phyloP scores from a whole-genome alignment of 2,113 vertebrate species.

The Elgaria multicarinata region DNA sequence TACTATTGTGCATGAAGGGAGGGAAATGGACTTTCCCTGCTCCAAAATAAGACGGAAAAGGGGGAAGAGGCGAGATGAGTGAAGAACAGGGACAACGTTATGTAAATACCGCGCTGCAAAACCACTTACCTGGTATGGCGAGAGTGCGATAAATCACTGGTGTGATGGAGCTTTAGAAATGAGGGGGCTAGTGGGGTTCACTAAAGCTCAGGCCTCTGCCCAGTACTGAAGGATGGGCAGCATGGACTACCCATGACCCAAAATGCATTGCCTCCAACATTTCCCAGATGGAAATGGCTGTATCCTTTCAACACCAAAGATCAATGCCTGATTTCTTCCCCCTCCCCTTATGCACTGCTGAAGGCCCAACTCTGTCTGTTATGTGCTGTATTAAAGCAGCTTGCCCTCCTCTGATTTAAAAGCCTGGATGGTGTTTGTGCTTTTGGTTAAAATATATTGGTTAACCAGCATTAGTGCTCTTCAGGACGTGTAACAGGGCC shows the following conservation, averaged over 20 bases:
- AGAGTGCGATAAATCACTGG: too few relatives aligned
- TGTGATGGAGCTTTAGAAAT: too few relatives aligned
- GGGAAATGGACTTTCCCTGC: too few relatives aligned
- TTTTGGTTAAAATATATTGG: not conserved
- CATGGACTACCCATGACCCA: not conserved
- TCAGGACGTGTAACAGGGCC: too few relatives aligned
- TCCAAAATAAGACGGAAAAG: too few relatives aligned
- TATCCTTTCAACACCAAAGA: too few relatives aligned
- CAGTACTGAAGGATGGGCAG: not conserved
- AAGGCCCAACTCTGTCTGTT: not conserved
- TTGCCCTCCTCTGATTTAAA: not conserved
- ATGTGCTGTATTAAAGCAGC: not conserved
- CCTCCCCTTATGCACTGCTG: not conserved
- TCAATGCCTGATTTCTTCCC: too few relatives aligned
- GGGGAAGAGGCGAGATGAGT: too few relatives aligned
- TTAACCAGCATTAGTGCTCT: not conserved
- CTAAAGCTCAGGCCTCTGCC: not conserved
- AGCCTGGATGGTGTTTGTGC: not conserved
- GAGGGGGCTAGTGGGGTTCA: not conserved
- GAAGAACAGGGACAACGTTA: too few relatives aligned
- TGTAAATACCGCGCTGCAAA: too few relatives aligned
- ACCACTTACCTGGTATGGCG: too few relatives aligned
- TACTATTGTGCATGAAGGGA: too few relatives aligned
- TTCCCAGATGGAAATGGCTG: not conserved
- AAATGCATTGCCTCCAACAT: not conserved